Conservation (phyloP, 2,797 vertebrate genomes). For the Garrulus glandarius region DNA sequence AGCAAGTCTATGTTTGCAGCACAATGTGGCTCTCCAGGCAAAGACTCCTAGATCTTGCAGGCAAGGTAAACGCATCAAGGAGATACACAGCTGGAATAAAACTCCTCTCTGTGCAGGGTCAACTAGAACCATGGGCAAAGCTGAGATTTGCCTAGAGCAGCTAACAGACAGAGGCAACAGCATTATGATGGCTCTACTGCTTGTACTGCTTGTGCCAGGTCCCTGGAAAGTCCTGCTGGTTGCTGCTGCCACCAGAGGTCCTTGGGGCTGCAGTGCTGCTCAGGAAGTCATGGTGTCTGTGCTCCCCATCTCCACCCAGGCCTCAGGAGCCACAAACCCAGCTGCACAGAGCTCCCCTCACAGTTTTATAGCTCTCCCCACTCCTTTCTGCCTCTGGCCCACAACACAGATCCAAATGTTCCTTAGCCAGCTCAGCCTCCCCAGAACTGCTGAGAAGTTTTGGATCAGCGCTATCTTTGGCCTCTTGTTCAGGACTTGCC, state of each 20-base stretch:
- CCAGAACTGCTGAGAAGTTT: background rate
- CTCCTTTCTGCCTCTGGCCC: background rate
- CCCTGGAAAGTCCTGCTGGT: background rate
- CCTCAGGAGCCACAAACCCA: background rate
- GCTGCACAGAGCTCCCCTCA: background rate
- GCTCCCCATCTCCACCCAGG: background rate
- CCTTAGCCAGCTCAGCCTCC: background rate
- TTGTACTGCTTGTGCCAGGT: background rate
- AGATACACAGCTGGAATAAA: background rate
- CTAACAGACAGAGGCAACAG: background rate
- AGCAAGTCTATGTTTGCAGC: background rate
- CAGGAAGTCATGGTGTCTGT: fast-evolving
- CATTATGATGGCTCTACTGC: background rate
- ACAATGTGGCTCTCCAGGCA: background rate
- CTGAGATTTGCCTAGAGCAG: background rate
- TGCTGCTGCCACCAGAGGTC: background rate
- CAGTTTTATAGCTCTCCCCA: background rate
- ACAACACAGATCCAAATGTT: background rate
- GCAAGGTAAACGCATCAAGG: background rate
- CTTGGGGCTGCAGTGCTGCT: background rate
- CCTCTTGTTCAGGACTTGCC: background rate
- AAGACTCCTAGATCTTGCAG: background rate
- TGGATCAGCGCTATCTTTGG: fast-evolving
- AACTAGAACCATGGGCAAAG: background rate
- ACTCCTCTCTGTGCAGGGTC: background rate